These are phyloP conservation scores for Tylochromis polylepis DNA, from an alignment of 2,113 vertebrate genomes.

Conservation along the genomic window DNA sequence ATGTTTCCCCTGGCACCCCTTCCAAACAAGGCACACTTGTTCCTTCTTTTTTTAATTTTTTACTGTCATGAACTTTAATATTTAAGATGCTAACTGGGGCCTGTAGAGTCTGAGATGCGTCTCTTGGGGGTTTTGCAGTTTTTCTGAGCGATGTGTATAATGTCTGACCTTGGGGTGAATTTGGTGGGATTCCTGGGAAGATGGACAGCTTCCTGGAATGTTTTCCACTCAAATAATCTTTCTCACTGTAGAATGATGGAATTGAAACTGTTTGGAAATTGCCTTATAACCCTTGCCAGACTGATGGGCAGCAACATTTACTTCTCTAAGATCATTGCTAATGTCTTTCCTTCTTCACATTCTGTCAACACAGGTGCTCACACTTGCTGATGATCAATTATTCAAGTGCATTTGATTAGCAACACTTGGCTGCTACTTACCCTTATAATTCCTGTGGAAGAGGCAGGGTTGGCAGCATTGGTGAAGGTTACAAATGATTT, in stretches of 20 bases:
- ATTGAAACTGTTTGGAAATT: not conserved
- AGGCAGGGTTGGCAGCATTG: not conserved
- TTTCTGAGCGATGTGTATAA: accelerated
- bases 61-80: not conserved
- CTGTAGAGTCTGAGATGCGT: too few species aligned
- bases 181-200: not conserved
- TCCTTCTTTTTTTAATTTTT: not conserved
- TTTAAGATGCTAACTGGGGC: too few species aligned
- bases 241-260: not conserved
- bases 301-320: too few species aligned
- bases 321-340: not conserved
- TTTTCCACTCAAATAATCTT: not conserved
- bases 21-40: not conserved
- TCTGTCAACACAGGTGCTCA: not conserved
- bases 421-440: not conserved
- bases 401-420: not conserved
- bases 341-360: not conserved
- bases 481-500: not conserved
- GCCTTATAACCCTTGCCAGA: not conserved
- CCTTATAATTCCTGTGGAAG: not conserved
- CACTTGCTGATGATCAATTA: not conserved
- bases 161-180: not conserved
- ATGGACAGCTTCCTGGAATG: not conserved
- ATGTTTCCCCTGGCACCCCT: not conserved
- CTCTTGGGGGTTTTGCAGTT: too few species aligned